phyloP scores from a whole-genome alignment of 2,113 vertebrate species.

The Uropsilus gracilis region DNA sequence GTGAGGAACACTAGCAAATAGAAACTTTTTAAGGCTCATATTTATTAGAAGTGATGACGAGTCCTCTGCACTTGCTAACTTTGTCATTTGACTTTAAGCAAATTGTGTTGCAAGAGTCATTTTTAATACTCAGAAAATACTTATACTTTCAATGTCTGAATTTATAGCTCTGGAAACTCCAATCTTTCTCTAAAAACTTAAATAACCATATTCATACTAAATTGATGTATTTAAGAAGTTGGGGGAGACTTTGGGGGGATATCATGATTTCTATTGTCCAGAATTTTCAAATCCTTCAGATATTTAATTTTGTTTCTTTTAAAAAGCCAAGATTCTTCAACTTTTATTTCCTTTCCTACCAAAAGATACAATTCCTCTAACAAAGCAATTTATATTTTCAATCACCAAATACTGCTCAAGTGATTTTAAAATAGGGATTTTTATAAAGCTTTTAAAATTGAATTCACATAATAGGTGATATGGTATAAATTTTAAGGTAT shows the following conservation, averaged over 20 bases:
- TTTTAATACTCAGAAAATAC: slow-evolving; percentile 9
- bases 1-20: neutral
- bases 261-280: neutral
- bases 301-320: neutral
- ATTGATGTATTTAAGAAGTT: neutral
- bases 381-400: neutral
- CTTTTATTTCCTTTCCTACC: neutral
- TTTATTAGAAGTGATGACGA: slow-evolving; percentile 10
- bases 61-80: neutral
- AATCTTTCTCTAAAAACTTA: neutral
- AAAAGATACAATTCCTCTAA: slow-evolving; percentile 1
- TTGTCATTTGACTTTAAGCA: slow-evolving; percentile 21
- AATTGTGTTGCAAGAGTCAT: neutral
- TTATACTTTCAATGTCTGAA: neutral
- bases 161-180: neutral
- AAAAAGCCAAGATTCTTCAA: neutral
- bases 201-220: neutral
- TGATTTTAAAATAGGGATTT: neutral
- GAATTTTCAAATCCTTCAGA: neutral
- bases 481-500: neutral
- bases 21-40: neutral
- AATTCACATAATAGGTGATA: neutral
- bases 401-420: slow-evolving; percentile 1
- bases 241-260: neutral
- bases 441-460: neutral